Conservation (phyloP, 2,797 vertebrate species). For the Semotilus atromaculatus region DNA sequence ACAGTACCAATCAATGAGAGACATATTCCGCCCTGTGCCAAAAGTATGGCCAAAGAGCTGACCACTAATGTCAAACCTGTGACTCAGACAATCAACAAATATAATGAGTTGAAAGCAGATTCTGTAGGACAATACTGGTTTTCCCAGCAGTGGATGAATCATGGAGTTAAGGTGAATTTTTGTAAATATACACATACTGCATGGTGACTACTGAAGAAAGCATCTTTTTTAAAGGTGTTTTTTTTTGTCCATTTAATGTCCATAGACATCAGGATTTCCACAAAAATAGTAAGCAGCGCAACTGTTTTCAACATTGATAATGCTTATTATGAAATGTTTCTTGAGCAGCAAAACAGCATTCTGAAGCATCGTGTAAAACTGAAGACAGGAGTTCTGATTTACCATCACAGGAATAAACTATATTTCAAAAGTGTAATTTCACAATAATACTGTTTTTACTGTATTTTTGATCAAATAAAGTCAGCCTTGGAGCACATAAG, state of each 20-base stretch:
- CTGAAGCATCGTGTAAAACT: too few relatives aligned
- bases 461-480: too few relatives aligned
- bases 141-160: neutral
- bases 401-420: too few relatives aligned
- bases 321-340: neutral
- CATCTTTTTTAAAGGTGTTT: neutral
- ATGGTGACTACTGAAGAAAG: neutral
- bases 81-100: conserved; percentile 29
- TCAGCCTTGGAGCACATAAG: too few relatives aligned
- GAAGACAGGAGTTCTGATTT: neutral
- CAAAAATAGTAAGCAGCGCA: neutral
- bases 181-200: neutral
- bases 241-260: too few relatives aligned
- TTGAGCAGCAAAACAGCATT: neutral
- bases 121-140: neutral
- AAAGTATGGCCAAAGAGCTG: conserved; percentile 30
- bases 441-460: too few relatives aligned
- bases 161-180: neutral
- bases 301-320: neutral
- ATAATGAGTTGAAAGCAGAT: conserved; percentile 10
- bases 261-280: neutral
- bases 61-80: conserved; percentile 12
- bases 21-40: conserved; percentile 5
- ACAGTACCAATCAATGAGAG: conserved; percentile 35
- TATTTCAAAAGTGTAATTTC: too few relatives aligned